Evolutionary conservation across 1,140 invertebrate species (phyloP), one percentile per base, ranked within the genome.

Genomic region (Drosophila kanapiae): DNA sequence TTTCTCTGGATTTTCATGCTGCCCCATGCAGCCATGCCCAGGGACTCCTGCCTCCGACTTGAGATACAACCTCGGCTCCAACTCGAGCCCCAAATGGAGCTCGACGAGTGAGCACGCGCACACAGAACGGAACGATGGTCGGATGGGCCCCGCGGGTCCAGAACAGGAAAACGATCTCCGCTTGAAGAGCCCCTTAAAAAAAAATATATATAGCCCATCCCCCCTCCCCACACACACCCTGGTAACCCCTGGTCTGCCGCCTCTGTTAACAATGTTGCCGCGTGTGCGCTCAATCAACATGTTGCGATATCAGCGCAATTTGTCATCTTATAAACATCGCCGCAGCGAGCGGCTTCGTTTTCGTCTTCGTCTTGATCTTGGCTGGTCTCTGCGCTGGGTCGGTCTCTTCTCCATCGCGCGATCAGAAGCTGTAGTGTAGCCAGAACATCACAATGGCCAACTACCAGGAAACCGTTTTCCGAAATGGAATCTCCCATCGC

Each of bases 251-350:
- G 9, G 16, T 5, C 7, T 31, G 8, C 14, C 27, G 29, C 23
- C 48, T 42, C 29, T 37, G 71, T 58, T 81, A 78, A 88, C 84
- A 84, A 78, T 90, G 84, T 90, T 81, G 68, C 80, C 84, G 85
- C 84, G 80, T 88, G 84, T 88, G 84, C 82, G 83, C 82, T 90
- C 85, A 90, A 88, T 88, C 84, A 88, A 88, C 84, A 88, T 88
- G 84, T 90, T 88, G 85, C 81, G 78, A 88, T 88, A 88, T 88
- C 85, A 88, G 85, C 81, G 78, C 85, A 88, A 88, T 88, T 88
- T 88, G 85, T 88, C 85, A 88, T 90, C 75, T 82, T 80, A 88
- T 88, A 88, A 88, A 90, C 85, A 81, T 54, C 53, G 53, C 33
- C 53, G 75, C 80, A 68, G 80, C 61, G 60, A 74, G 72, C 65